Evolutionary conservation across 2,113 vertebrate genomes (phyloP).

Genomic region (Tragelaphus strepsiceros): DNA sequence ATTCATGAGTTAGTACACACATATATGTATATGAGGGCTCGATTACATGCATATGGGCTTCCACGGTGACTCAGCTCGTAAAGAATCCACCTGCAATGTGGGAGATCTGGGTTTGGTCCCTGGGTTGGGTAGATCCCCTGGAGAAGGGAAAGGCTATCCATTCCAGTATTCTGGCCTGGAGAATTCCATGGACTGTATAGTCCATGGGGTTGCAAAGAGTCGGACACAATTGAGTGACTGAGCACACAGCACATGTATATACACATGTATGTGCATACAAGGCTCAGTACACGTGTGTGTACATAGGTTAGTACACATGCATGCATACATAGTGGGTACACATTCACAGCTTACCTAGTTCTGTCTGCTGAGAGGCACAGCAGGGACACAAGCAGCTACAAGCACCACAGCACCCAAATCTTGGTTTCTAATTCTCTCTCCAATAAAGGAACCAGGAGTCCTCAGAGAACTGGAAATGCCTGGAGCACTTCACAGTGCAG

Average conservation of each 20-base stretch:
- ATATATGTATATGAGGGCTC: no score
- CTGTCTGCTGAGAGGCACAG: not conserved
- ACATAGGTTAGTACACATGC: not conserved
- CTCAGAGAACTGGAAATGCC: not conserved
- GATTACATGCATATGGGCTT: not conserved
- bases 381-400: not conserved
- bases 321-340: accelerated
- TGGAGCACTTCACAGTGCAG: not conserved
- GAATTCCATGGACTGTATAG: not conserved
- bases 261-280: not conserved
- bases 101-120: not conserved
- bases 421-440: no score
- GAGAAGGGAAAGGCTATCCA: not conserved
- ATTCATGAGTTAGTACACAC: no score
- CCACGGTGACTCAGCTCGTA: not conserved
- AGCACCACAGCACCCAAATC: not conserved
- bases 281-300: accelerated
- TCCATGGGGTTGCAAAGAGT: not conserved
- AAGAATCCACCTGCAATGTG: not conserved
- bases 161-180: not conserved
- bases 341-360: not conserved
- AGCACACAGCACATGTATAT: not conserved
- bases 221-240: not conserved
- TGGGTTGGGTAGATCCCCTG: not conserved
- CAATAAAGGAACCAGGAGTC: not conserved